phyloP scores from a whole-genome alignment of 2,888 invertebrate genomes.

The Nomada fucata region DNA sequence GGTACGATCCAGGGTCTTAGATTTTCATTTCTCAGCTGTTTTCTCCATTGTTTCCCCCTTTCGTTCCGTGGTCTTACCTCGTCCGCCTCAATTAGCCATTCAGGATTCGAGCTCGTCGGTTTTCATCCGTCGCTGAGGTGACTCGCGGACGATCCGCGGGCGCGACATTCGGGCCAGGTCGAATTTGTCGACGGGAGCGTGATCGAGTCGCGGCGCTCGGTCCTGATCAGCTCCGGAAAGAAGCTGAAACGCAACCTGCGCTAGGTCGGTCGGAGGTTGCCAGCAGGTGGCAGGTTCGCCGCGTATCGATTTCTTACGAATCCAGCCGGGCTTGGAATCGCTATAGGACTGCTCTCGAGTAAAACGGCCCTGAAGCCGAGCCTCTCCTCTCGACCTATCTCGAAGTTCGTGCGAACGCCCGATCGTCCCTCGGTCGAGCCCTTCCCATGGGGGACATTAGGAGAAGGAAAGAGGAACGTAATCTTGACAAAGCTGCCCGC shows the following conservation, averaged over 20 bases:
- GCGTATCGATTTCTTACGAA: conserved; percentile 83
- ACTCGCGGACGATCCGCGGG: not conserved
- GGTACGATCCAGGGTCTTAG: not conserved
- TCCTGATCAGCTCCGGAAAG: conserved; percentile 48
- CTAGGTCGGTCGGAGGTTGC: conserved; percentile 73
- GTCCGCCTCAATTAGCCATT: conserved; percentile 26
- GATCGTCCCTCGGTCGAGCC: conserved; percentile 24
- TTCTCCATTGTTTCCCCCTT: not conserved
- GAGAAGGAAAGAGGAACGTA: conserved; percentile 1
- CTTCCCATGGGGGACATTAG: conserved; percentile 35
- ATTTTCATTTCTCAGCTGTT: conserved; percentile 1
- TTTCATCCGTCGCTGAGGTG: not conserved
- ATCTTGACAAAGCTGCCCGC: conserved; percentile 17
- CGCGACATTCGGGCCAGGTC: not conserved
- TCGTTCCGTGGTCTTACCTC: not conserved
- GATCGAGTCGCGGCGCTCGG: not conserved
- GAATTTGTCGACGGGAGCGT: not conserved
- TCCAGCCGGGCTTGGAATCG: conserved; percentile 79
- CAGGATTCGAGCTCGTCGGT: not conserved
- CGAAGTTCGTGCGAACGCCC: conserved; percentile 37
- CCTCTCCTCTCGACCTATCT: conserved; percentile 51
- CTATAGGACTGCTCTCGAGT: conserved; percentile 67
- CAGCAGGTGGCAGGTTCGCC: conserved; percentile 82
- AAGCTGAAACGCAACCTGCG: conserved; percentile 68
- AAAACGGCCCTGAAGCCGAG: conserved; percentile 57